Conservation (phyloP, 2,888 invertebrate genomes). For the Mechanitis mazaeus region DNA sequence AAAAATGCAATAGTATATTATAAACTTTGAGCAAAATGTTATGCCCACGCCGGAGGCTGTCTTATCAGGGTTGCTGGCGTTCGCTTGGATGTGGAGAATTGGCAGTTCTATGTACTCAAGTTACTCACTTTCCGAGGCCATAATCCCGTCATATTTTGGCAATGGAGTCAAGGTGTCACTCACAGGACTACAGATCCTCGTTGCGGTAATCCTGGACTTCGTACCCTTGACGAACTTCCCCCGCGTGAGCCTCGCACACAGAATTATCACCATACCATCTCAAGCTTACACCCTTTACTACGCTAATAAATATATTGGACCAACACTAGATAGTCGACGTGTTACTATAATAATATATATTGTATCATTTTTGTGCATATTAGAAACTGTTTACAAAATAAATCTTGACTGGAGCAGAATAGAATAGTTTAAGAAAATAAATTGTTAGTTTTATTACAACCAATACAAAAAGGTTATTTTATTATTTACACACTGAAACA, state of each 20-base stretch:
- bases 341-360: slow-evolving; percentile 36
- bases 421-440: slow-evolving; percentile 21
- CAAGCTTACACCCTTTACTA: slow-evolving; percentile 42
- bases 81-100: slow-evolving; percentile 42
- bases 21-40: slow-evolving; percentile 15
- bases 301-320: slow-evolving; percentile 38
- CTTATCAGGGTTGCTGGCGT: slow-evolving; percentile 30
- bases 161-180: slow-evolving; percentile 31
- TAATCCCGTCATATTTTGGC: slow-evolving; percentile 32
- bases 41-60: slow-evolving; percentile 32
- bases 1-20: not conserved
- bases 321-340: slow-evolving; percentile 35
- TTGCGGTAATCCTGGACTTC: slow-evolving; percentile 31
- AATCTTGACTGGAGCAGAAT: slow-evolving; percentile 40
- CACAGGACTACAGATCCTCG: slow-evolving; percentile 31
- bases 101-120: slow-evolving; percentile 39
- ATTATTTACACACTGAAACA: too few species aligned
- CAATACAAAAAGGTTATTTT: too few species aligned
- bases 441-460: too few species aligned
- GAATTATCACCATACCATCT: slow-evolving; percentile 42
- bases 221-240: slow-evolving; percentile 36
- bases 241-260: slow-evolving; percentile 40
- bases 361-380: slow-evolving; percentile 35
- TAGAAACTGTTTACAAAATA: slow-evolving; percentile 45
- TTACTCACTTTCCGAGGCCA: slow-evolving; percentile 37